These are phyloP conservation scores for Oncorhynchus tshawytscha DNA, from an alignment of 2,113 vertebrate species.

Conservation along the genomic window DNA sequence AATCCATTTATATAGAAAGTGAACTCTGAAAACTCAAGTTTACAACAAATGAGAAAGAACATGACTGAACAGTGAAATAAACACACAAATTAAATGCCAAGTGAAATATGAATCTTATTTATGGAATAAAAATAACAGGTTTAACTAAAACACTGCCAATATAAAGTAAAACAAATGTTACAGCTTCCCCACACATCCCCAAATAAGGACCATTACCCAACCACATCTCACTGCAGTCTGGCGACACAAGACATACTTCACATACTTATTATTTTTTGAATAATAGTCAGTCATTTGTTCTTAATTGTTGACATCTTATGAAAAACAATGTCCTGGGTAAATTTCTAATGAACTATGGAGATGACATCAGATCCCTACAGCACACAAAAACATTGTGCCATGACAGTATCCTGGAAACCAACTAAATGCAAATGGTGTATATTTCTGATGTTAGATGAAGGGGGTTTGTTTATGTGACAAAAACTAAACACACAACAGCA, in stretches of 20 bases:
- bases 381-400: neutral
- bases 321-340: constrained; percentile 9
- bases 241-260: constrained; percentile 21
- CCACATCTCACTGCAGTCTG: constrained; percentile 5
- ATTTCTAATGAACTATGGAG: neutral
- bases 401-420: neutral
- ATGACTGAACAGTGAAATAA: constrained; percentile 8
- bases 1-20: neutral
- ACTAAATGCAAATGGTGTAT: neutral
- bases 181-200: neutral
- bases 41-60: neutral
- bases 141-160: constrained; percentile 41
- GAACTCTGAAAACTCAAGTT: neutral
- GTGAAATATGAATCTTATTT: constrained; percentile 37
- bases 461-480: constrained; percentile 11
- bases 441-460: constrained; percentile 8
- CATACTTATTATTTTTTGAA: neutral
- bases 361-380: constrained; percentile 1
- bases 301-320: constrained; percentile 9
- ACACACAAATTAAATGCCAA: constrained; percentile 2
- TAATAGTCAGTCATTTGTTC: constrained; percentile 19
- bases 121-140: constrained; percentile 39
- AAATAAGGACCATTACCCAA: neutral
- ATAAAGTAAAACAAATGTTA: constrained; percentile 26
- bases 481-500: constrained; percentile 24